Base-by-base conservation (phyloP, 2,113 vertebrate species). In the Pleuronectes platessa region DNA sequence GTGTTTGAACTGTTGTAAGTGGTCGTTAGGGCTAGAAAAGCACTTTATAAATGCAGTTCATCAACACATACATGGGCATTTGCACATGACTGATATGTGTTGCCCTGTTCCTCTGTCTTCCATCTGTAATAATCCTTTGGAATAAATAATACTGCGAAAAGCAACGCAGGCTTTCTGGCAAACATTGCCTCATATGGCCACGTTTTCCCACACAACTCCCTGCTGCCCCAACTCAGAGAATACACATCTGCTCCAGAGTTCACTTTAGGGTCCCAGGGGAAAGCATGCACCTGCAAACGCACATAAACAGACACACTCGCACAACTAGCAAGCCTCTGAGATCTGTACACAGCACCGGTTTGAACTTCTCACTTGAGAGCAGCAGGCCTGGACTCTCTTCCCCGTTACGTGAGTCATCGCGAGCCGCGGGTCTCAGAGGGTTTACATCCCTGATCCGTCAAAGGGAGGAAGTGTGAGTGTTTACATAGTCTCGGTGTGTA, bases 381-480 rank as follows among this genome's bases (percentile, higher is more conserved):
- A 71, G 73, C 61, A 66, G 77, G 75, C 53, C 75, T 71, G 67
- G 67, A 64, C 74, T 55, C 35, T 70, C 26, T 61, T 42, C 59
- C 54, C 18, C 47, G 1, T 4, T 51, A 2, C 18, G 1, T 51
- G 47, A 51, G 47, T 51, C 7, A 51, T 27, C 21, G 20, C 73
- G 74, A 85, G 65, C 82, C 76, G 77, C 5, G 8, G 20, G 53
- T 71, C 70, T 55, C 69, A 79, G 55, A 69, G 49, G 82, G 35
- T 71, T 82, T 78, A 67, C 64, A 83, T 85, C 68, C 17, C 23
- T 82, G 59, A 74, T 76, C 78, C 70, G 64, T 74, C 81, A 79
- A 81, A 85, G 63, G 79, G 62, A 84, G 81, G 83, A 89, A 84
- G 67, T 40, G 78, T 82, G 71, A 74, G 23, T 88, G 78, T 90